phyloP scores from a whole-genome alignment of 2,797 vertebrate species.

The Mus caroli region DNA sequence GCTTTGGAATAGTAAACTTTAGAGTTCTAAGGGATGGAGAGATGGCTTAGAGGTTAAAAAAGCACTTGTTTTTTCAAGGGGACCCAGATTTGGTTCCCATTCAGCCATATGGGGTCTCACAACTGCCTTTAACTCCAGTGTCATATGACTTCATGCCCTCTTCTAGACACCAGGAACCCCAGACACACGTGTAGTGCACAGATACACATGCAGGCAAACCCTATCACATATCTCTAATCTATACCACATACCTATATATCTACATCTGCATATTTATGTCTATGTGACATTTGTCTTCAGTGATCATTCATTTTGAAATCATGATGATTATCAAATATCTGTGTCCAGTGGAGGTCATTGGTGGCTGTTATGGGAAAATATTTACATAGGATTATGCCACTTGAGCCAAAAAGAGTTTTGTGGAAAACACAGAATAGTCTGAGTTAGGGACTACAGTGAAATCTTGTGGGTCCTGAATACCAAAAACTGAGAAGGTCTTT shows the following conservation, averaged over 20 bases:
- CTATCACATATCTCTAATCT: background rate
- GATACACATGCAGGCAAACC: background rate
- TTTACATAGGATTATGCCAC: background rate
- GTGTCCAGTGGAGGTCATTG: background rate
- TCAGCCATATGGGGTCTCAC: background rate
- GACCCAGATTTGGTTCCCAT: too few relatives aligned
- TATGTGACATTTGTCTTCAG: background rate
- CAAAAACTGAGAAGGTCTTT: slow-evolving; percentile 20
- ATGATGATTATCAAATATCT: background rate
- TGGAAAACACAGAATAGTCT: background rate
- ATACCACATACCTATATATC: too few relatives aligned
- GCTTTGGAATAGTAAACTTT: background rate
- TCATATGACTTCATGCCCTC: background rate
- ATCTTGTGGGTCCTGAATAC: slow-evolving; percentile 11
- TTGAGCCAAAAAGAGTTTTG: background rate
- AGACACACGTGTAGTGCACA: too few relatives aligned
- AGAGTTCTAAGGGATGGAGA: background rate
- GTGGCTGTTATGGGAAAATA: background rate
- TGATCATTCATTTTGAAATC: slow-evolving; percentile 21
- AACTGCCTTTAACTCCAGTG: background rate
- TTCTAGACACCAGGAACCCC: background rate
- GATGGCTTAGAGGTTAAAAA: background rate
- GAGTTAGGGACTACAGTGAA: background rate
- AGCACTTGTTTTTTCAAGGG: background rate
- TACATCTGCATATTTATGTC: background rate